phyloP scores from a whole-genome alignment of 1,140 invertebrate genomes.

The Luehdorfia chinensis region DNA sequence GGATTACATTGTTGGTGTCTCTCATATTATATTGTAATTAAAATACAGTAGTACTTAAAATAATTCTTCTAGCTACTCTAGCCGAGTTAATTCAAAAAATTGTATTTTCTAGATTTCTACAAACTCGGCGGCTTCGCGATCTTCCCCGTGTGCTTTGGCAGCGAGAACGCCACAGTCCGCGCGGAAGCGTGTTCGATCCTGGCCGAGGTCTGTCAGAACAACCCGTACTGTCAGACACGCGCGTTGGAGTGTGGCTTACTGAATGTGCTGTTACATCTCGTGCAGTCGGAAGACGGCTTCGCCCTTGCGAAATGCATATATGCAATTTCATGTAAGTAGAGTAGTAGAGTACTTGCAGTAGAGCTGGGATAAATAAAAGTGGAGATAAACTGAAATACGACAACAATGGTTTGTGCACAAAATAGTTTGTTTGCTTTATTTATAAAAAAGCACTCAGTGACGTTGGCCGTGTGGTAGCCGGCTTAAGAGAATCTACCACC shows the following conservation, averaged over 20 bases:
- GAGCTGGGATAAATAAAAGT: too few relatives aligned
- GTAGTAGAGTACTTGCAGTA: too few relatives aligned
- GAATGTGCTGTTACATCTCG: constrained; percentile 80
- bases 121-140: constrained; percentile 88
- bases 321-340: constrained; percentile 87
- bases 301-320: constrained; percentile 84
- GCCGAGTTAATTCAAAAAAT: too few relatives aligned
- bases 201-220: constrained; percentile 87
- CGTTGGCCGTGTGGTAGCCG: too few relatives aligned
- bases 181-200: constrained; percentile 82
- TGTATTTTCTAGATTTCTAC: constrained; percentile 82
- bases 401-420: neutral
- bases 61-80: too few relatives aligned
- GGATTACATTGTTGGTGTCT: too few relatives aligned
- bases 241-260: constrained; percentile 81
- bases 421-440: too few relatives aligned
- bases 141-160: constrained; percentile 81
- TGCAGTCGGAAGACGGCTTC: constrained; percentile 79
- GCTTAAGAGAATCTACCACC: too few relatives aligned
- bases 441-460: too few relatives aligned
- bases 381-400: neutral
- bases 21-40: too few relatives aligned
- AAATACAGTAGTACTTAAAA: too few relatives aligned
- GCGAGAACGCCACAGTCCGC: constrained; percentile 79
- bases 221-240: constrained; percentile 85